Evolutionary conservation across 2,888 invertebrate species (phyloP), one percentile per base, ranked within the genome.

Genomic region (Zhuqinia jingwanae): DNA sequence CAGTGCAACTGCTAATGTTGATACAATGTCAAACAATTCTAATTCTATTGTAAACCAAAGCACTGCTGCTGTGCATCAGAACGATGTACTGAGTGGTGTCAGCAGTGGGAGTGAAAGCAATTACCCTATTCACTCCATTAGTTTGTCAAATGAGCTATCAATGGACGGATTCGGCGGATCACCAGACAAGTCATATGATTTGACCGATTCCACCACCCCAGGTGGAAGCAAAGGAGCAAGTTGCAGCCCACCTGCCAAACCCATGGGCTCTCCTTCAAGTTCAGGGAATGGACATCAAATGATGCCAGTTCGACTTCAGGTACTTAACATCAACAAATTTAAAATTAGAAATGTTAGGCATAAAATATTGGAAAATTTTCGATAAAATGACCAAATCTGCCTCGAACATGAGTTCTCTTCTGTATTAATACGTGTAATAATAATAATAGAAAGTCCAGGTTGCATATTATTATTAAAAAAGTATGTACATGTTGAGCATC

Each of bases 291-390:
- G 86, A 13, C 86, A 85, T 70, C 88, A 88, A 86, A 88, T 89
- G 89, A 88, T 89, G 65, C 90, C 90, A 3, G 90, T 90, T 20
- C 68, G 90, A 79, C 76, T 90, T 27, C 88, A 88, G 87, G 90
- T 89, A 85, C 15, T n/a, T n/a, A n/a, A n/a, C n/a, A n/a, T n/a
- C n/a, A n/a, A n/a, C n/a, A n/a, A n/a, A n/a, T n/a, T n/a, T n/a
- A n/a, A n/a, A n/a, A n/a, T n/a, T n/a, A n/a, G n/a, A n/a, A n/a
- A n/a, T n/a, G n/a, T n/a, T n/a, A n/a, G n/a, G n/a, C n/a, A n/a
- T n/a, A n/a, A n/a, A n/a, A n/a, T n/a, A n/a, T n/a, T n/a, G n/a
- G n/a, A n/a, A n/a, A n/a, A n/a, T n/a, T n/a, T n/a, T n/a, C n/a
- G n/a, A n/a, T n/a, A n/a, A n/a, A n/a, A n/a, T n/a, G n/a, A n/a